A percentile compares a stretch with the other conserved stretches of the same genome.
Evolutionary conservation across 2,113 vertebrate genomes (phyloP).

Genomic region (Austrofundulus limnaeus): DNA sequence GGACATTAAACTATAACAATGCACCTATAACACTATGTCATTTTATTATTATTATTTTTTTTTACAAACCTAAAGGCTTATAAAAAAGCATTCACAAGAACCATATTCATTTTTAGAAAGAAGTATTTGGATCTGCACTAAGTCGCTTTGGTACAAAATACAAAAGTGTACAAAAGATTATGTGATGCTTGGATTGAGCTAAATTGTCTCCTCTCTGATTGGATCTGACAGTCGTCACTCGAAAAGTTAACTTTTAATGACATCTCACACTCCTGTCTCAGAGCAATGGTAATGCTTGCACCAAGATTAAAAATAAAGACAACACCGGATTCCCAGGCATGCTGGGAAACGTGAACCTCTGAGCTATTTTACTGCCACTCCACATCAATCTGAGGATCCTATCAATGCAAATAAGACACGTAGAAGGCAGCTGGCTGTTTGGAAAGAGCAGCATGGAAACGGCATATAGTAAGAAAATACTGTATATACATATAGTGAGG

Average conservation of each 20-base stretch:
- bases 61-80: too few species aligned
- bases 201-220: conserved; percentile 18
- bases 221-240: conserved; percentile 37
- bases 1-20: too few species aligned
- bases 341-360: conserved; percentile 8
- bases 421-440: conserved; percentile 10
- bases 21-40: too few species aligned
- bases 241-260: conserved; percentile 12
- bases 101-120: too few species aligned
- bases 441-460: background rate
- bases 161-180: too few species aligned
- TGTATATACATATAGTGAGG: too few species aligned
- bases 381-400: conserved; percentile 2
- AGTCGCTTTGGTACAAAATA: too few species aligned
- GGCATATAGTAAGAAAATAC: background rate
- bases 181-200: conserved; percentile 15
- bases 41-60: too few species aligned
- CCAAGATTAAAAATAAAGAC: conserved; percentile 17
- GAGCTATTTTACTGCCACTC: conserved; percentile 2
- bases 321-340: conserved; percentile 10
- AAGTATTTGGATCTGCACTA: too few species aligned
- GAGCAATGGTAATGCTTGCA: conserved; percentile 15
- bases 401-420: background rate
- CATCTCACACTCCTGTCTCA: conserved; percentile 1
- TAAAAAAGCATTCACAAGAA: too few species aligned